A percentile compares a stretch with the other conserved stretches of the same genome.
phyloP scores from a whole-genome alignment of 2,888 invertebrate species.

The Ctenicera cuprea region DNA sequence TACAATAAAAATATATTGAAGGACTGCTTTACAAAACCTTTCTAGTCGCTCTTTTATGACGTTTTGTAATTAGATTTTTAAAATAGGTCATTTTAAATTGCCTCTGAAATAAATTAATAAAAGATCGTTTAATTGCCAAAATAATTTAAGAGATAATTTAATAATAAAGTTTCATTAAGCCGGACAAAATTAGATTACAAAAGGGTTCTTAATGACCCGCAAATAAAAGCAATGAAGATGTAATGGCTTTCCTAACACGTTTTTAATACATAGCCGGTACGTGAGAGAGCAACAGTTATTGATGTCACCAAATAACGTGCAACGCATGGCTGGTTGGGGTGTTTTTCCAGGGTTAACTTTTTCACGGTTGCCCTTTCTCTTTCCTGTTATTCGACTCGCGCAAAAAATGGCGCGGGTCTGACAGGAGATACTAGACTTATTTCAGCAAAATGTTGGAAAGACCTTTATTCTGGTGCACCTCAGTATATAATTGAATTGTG shows the following conservation, averaged over 20 bases:
- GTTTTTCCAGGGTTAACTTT: conserved; percentile 17
- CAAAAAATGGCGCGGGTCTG: neutral
- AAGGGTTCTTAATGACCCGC: neutral
- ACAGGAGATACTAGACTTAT: too few species aligned
- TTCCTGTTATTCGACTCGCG: neutral
- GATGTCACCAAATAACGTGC: conserved; percentile 23
- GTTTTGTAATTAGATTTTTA: too few species aligned
- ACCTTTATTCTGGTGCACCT: too few species aligned
- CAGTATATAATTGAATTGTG: too few species aligned
- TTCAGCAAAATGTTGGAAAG: too few species aligned
- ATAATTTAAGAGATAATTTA: too few species aligned
- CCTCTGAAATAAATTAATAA: too few species aligned
- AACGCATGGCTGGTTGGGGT: conserved; percentile 13
- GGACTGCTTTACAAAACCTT: too few species aligned
- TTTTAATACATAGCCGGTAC: conserved; percentile 17
- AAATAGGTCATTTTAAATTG: too few species aligned
- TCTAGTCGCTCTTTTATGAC: too few species aligned
- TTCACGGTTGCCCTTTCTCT: conserved; percentile 8
- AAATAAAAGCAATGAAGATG: conserved; percentile 24
- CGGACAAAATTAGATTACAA: neutral
- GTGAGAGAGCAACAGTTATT: conserved; percentile 12
- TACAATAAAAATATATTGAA: too few species aligned
- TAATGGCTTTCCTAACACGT: conserved; percentile 32
- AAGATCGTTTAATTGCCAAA: too few species aligned
- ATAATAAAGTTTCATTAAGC: neutral